Percentiles rank a stretch among this genome's conserved stretches.
Conservation (phyloP, 2,888 invertebrate species). For the Lacanobia oleracea region DNA sequence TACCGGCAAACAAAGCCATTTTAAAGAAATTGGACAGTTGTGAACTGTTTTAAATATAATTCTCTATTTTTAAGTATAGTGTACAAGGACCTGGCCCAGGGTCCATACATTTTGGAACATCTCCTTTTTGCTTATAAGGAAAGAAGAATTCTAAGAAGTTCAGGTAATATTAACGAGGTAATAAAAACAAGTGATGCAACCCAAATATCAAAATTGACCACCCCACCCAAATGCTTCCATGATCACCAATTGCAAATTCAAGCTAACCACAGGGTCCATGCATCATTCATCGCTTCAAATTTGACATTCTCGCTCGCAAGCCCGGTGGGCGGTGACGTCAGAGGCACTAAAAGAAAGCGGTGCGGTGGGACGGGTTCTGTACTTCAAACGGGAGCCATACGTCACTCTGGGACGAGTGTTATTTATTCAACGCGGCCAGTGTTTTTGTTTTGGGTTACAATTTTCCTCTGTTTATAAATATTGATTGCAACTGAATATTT, state of each 20-base stretch:
- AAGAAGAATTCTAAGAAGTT: too few species aligned
- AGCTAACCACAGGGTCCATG: conserved; percentile 6
- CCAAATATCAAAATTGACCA: too few species aligned
- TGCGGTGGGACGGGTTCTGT: conserved; percentile 17
- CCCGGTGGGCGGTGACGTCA: conserved; percentile 44
- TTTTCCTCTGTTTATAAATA: conserved; percentile 33
- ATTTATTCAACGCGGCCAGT: conserved; percentile 52
- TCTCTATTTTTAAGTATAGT: too few species aligned
- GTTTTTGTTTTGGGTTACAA: conserved; percentile 48
- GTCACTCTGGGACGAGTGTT: conserved; percentile 45
- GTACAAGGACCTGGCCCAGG: too few species aligned
- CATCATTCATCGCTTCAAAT: conserved; percentile 29
- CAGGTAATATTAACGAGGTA: too few species aligned
- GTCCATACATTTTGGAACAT: too few species aligned
- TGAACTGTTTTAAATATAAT: too few species aligned
- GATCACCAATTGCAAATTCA: conserved; percentile 19
- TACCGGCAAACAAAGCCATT: too few species aligned
- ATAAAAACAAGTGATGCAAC: not conserved
- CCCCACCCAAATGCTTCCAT: not conserved
- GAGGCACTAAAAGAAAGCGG: conserved; percentile 50
- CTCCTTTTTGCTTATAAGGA: too few species aligned
- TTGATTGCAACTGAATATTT: conserved; percentile 29
- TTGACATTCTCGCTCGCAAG: conserved; percentile 31
- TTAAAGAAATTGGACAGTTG: too few species aligned
- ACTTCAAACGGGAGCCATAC: conserved; percentile 45